Evolutionary conservation across 2,888 invertebrate genomes (phyloP).

Genomic region (Schrankia costaestrigalis): DNA sequence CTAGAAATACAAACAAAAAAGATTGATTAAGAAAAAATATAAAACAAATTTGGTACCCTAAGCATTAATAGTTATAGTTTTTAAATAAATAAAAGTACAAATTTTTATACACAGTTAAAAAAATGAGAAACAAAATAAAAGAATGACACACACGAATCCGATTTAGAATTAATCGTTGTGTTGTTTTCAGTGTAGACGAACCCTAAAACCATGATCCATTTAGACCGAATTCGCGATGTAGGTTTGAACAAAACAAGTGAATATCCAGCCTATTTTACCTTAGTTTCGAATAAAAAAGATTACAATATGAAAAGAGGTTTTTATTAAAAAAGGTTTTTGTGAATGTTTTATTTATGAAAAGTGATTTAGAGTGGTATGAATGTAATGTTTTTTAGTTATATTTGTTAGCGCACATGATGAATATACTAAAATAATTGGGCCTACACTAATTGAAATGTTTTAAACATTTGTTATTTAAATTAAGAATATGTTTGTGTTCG

Average conservation of each 20-base stretch:
- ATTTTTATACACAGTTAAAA: background rate
- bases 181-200: constrained; percentile 13
- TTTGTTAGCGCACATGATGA: no score
- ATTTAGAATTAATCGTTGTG: constrained; percentile 14
- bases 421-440: no score
- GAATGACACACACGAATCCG: constrained; percentile 6
- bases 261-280: constrained; percentile 3
- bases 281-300: constrained; percentile 5
- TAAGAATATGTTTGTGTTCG: background rate
- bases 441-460: no score
- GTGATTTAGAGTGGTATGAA: no score
- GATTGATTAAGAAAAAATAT: no score
- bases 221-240: constrained; percentile 15
- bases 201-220: constrained; percentile 25
- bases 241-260: constrained; percentile 20
- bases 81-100: background rate
- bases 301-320: constrained; percentile 7
- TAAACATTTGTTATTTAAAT: background rate
- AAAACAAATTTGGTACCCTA: no score
- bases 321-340: constrained; percentile 8
- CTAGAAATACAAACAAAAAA: no score
- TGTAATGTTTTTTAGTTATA: no score
- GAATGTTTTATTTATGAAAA: background rate
- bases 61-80: no score
- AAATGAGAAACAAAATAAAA: background rate